phyloP scores from a whole-genome alignment of 2,797 vertebrate genomes.

The Betta splendens region DNA sequence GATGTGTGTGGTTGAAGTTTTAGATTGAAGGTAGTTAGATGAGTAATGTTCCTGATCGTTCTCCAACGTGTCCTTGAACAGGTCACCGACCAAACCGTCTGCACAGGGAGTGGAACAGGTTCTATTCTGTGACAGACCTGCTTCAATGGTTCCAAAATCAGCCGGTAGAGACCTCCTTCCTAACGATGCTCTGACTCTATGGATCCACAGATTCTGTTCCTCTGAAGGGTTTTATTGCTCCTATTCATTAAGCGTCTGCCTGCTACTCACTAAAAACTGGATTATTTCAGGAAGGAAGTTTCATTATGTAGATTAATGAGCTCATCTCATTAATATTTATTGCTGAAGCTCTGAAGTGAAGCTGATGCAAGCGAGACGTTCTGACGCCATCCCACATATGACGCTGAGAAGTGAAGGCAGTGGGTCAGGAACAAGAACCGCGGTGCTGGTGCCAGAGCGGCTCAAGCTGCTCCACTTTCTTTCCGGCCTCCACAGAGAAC shows the following conservation, averaged over 20 bases:
- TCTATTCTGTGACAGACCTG: too few species aligned
- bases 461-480: conserved; percentile 66
- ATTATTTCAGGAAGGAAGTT: conserved; percentile 34
- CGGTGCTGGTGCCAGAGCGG: background rate
- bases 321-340: conserved; percentile 50
- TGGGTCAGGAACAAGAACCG: too few species aligned
- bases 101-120: too few species aligned
- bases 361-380: conserved; percentile 32
- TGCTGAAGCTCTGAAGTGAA: background rate
- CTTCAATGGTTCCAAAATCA: too few species aligned
- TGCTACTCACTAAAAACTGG: conserved; percentile 9
- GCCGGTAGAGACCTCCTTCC: too few species aligned
- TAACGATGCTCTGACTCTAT: too few species aligned
- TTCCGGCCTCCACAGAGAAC: conserved; percentile 61
- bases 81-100: too few species aligned
- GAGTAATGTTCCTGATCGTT: conserved; percentile 30
- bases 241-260: conserved; percentile 33
- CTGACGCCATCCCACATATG: too few species aligned
- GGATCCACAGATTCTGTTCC: background rate
- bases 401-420: too few species aligned
- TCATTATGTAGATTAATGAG: conserved; percentile 52
- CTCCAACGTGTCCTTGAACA: conserved; percentile 34
- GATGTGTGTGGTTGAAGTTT: conserved; percentile 1
- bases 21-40: conserved; percentile 25
- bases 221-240: conserved; percentile 40